phyloP scores from a whole-genome alignment of 37 sponge, comb jelly and placozoan genomes.

The Halisarca cf. caerulea region DNA sequence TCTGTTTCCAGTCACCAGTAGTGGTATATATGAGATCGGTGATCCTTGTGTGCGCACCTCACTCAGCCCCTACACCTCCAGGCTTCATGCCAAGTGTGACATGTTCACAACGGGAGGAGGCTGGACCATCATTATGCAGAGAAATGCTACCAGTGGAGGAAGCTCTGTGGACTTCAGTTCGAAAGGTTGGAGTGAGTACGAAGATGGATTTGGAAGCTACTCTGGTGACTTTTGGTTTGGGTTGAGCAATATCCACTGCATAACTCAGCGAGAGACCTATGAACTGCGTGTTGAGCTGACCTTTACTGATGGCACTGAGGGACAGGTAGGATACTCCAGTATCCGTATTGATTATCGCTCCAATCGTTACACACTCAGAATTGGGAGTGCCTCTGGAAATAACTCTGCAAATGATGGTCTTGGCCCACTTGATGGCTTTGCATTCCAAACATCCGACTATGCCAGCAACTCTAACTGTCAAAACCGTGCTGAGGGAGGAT shows the following conservation, averaged over 20 bases:
- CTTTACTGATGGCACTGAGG: not conserved
- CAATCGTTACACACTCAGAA: not conserved
- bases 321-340: not conserved
- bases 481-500: no score
- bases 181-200: not conserved
- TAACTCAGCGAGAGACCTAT: not conserved
- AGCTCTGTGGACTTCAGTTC: not conserved
- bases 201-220: not conserved
- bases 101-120: constrained; percentile 6
- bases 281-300: not conserved
- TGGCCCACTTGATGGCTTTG: not conserved
- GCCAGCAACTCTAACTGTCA: no score
- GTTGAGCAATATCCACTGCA: not conserved
- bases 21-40: constrained; percentile 1
- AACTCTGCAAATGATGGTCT: not conserved
- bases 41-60: not conserved
- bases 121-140: constrained; percentile 11
- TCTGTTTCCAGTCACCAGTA: not conserved
- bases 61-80: not conserved
- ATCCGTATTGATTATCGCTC: not conserved
- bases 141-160: not conserved
- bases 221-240: constrained; percentile 11
- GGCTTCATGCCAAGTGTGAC: not conserved
- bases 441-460: not conserved
- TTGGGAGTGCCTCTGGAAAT: not conserved